Conservation (phyloP, 2,113 vertebrate genomes). For the Ardeotis arabs region DNA sequence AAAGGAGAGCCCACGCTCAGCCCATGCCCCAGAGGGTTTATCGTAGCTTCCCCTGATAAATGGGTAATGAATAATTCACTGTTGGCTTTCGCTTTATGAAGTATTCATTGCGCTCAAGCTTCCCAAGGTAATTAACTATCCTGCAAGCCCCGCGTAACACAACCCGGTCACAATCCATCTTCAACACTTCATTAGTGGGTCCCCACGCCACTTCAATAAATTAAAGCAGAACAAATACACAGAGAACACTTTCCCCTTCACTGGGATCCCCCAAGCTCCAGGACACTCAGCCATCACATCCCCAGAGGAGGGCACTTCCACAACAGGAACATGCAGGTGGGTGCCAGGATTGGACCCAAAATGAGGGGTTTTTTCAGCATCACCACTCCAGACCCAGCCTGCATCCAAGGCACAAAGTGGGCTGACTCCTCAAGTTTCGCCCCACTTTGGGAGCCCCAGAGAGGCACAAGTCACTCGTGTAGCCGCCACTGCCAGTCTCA, state of each 20-base stretch:
- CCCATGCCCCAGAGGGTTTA: neutral
- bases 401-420: fast-evolving
- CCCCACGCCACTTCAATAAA: neutral
- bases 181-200: constrained; percentile 36
- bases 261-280: fast-evolving
- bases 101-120: neutral
- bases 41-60: constrained; percentile 1
- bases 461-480: fast-evolving
- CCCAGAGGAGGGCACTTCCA: neutral
- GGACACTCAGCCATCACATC: fast-evolving
- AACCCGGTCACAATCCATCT: neutral
- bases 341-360: neutral
- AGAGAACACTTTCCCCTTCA: neutral
- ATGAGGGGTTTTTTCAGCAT: fast-evolving
- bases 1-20: neutral
- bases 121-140: constrained; percentile 42
- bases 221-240: neutral
- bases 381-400: fast-evolving
- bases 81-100: constrained; percentile 55
- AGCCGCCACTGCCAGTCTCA: fast-evolving
- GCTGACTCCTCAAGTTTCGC: fast-evolving
- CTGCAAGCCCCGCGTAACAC: neutral
- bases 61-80: constrained; percentile 50
- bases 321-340: fast-evolving
- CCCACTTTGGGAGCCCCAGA: fast-evolving